Evolutionary conservation across 2,888 invertebrate genomes (phyloP).

Genomic region (Zygothrica quintamaculata): DNA sequence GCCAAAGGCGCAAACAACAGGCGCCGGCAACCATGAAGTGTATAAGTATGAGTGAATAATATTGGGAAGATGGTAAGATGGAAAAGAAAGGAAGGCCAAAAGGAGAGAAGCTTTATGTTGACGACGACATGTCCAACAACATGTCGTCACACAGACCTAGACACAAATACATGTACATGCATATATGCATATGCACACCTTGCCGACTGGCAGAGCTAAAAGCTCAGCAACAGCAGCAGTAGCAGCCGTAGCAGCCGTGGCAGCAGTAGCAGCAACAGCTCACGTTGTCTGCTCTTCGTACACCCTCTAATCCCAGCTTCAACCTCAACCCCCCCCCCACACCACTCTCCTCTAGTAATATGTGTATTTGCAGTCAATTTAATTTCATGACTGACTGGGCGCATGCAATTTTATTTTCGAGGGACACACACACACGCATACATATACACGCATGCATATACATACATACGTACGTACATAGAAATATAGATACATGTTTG

Average conservation of each 20-base stretch:
- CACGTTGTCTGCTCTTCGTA: slow-evolving; percentile 23
- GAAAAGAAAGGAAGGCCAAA: slow-evolving; percentile 5
- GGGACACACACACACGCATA: slow-evolving; percentile 63
- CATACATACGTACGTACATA: slow-evolving; percentile 1
- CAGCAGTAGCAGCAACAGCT: slow-evolving; percentile 19
- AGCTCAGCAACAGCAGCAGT: slow-evolving; percentile 31
- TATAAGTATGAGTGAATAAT: slow-evolving; percentile 8
- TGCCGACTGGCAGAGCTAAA: slow-evolving; percentile 42
- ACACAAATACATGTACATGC: slow-evolving; percentile 13
- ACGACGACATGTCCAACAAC: slow-evolving; percentile 69
- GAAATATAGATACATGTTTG: slow-evolving; percentile 20
- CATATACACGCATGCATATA: slow-evolving; percentile 17
- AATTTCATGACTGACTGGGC: slow-evolving; percentile 82
- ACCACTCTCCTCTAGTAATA: slow-evolving; percentile 28
- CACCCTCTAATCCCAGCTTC: slow-evolving; percentile 19
- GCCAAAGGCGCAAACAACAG: slow-evolving; percentile 47
- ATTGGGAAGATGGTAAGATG: background rate
- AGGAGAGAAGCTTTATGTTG: slow-evolving; percentile 42
- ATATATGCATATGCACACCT: slow-evolving; percentile 56
- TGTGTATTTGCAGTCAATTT: slow-evolving; percentile 82
- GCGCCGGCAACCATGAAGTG: slow-evolving; percentile 11
- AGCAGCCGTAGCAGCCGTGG: slow-evolving; percentile 25
- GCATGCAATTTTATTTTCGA: slow-evolving; percentile 76
- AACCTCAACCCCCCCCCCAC: background rate
- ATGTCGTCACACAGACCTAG: slow-evolving; percentile 57